Evolutionary conservation across 2,888 invertebrate species (phyloP), one percentile per base, ranked within the genome.

Genomic region (Ephialtes manifestator): DNA sequence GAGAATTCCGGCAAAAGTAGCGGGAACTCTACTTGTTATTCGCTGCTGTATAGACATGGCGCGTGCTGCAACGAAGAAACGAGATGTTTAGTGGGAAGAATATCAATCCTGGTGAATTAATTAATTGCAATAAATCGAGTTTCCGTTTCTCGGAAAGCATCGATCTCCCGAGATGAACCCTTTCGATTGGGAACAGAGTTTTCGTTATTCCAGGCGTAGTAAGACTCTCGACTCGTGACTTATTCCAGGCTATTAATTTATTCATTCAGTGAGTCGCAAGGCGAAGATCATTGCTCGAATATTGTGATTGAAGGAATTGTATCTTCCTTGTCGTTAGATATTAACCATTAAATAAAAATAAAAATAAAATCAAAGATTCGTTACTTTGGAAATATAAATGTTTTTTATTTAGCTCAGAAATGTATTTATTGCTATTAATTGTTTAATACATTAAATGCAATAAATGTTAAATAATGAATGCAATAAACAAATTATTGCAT

Each of bases 71-170:
- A 35, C 43, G 15, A 58, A 58, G 55, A 43, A 72, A 39, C 24
- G 28, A 58, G 39, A 43, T 43, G 20, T 24, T 72, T 24, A 72
- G 74, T 46, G 46, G 28, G 46, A 60, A 46, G 43, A 28, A 31
- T 48, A 63, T 63, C 63, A 20, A 63, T 63, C 60, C 31, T 63
- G 35, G n/a, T 35, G 48, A 31, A 75, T 60, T 28, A 60, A 75
- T 75, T 48, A 51, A 31, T 63, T 13, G 10, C 48, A 48, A 48
- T 75, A 75, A 75, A 31, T 15, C 88, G 70, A 77, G 86, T 89
- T 89, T 90, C 89, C 90, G 89, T 67, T 83, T 89, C 88, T 87
- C 78, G 85, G 89, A 87, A 88, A 74, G 68, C 83, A 84, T 86
- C 80, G 81, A 82, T 88, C 76, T 68, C 60, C 46, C 48, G 20